Percentiles rank a stretch among this genome's conserved stretches.
phyloP scores from a whole-genome alignment of 2,888 invertebrate genomes.

The Cerastoderma edule region DNA sequence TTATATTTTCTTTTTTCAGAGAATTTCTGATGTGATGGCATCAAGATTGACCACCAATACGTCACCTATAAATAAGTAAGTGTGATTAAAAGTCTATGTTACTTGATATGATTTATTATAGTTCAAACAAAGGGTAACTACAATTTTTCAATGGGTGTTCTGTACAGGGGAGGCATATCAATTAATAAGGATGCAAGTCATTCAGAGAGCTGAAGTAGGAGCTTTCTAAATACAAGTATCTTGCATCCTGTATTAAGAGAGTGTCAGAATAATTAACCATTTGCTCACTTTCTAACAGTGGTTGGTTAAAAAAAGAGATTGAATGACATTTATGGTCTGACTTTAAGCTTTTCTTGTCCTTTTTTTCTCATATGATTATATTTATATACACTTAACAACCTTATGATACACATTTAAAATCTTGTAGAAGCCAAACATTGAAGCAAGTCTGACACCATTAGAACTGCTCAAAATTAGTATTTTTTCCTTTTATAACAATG shows the following conservation, averaged over 20 bases:
- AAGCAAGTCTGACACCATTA: no score
- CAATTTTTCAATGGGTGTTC: neutral
- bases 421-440: no score
- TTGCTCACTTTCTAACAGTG: neutral
- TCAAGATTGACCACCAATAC: slow-evolving; percentile 12
- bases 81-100: neutral
- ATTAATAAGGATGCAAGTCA: neutral
- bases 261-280: neutral
- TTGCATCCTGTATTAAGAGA: neutral
- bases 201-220: neutral
- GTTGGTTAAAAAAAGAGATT: neutral
- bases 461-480: no score
- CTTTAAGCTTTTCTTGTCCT: no score
- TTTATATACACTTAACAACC: no score
- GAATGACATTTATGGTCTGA: no score
- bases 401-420: no score
- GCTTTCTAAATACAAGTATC: neutral
- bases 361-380: no score
- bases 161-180: neutral
- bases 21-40: slow-evolving; percentile 20
- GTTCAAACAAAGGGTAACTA: neutral
- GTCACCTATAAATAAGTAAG: slow-evolving; percentile 14
- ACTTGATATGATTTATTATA: neutral
- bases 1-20: slow-evolving; percentile 21
- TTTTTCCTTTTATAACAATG: no score